Conservation (phyloP, 2,797 vertebrate genomes). For the Nasua narica region DNA sequence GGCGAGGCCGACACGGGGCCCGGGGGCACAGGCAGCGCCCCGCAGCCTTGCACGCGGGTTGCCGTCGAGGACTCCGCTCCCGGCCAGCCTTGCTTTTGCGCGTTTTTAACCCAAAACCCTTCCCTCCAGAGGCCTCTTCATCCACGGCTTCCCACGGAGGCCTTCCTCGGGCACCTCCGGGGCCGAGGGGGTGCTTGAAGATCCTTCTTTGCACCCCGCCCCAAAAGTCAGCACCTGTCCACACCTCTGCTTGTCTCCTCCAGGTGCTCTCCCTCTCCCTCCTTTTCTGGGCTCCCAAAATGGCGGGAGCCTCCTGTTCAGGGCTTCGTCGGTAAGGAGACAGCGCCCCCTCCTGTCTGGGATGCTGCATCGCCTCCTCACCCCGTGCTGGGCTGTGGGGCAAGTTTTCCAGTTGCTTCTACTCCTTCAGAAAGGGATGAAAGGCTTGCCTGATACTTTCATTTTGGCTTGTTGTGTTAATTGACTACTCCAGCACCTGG, state of each 20-base stretch:
- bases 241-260: background rate
- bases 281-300: background rate
- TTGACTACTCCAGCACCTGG: background rate
- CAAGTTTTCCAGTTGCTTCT: background rate
- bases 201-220: background rate
- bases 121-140: background rate
- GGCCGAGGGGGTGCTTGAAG: background rate
- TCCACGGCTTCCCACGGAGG: background rate
- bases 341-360: background rate
- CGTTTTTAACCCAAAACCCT: background rate
- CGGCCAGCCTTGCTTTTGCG: accelerated
- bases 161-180: background rate
- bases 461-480: background rate
- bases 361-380: background rate
- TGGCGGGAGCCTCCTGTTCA: background rate
- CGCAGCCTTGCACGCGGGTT: background rate
- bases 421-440: background rate
- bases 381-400: too few species aligned
- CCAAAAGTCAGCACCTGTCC: background rate
- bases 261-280: background rate
- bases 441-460: background rate
- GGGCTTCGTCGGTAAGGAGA: background rate
- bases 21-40: background rate
- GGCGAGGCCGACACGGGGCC: background rate
- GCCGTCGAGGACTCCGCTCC: too few species aligned